Evolutionary conservation across 1,140 invertebrate species (phyloP).

Genomic region (Leptestheria dahalacensis): DNA sequence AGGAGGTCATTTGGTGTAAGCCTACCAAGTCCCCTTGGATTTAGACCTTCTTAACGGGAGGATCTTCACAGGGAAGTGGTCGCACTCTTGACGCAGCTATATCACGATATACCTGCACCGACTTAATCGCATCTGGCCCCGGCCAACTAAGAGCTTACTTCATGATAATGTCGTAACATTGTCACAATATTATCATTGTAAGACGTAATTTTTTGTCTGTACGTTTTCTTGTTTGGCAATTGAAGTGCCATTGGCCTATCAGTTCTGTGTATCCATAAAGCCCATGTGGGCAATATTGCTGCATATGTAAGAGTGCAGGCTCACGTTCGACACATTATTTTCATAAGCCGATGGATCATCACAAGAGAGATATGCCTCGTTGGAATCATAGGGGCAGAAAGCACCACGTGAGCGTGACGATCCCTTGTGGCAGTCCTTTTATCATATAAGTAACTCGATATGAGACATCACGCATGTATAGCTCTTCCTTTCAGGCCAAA

Average conservation of each 20-base stretch:
- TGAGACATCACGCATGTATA: not conserved
- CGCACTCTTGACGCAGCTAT: not conserved
- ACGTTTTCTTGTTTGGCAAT: too few relatives aligned
- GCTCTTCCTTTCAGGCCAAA: not conserved
- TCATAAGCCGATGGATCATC: not conserved
- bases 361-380: not conserved
- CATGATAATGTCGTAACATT: not conserved
- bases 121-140: not conserved
- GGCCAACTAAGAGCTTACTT: too few relatives aligned
- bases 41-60: not conserved
- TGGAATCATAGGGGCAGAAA: not conserved
- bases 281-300: not conserved
- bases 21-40: not conserved
- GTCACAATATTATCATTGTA: not conserved
- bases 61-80: not conserved
- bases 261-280: not conserved
- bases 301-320: not conserved
- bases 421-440: not conserved
- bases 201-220: not conserved
- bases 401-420: not conserved
- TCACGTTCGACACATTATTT: not conserved
- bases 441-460: not conserved
- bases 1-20: not conserved
- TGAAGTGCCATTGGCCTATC: not conserved
- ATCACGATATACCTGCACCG: not conserved